A percentile compares a stretch with the other conserved stretches of the same genome.
Conservation (phyloP, 2,113 vertebrate species). For the Sitta europaea region DNA sequence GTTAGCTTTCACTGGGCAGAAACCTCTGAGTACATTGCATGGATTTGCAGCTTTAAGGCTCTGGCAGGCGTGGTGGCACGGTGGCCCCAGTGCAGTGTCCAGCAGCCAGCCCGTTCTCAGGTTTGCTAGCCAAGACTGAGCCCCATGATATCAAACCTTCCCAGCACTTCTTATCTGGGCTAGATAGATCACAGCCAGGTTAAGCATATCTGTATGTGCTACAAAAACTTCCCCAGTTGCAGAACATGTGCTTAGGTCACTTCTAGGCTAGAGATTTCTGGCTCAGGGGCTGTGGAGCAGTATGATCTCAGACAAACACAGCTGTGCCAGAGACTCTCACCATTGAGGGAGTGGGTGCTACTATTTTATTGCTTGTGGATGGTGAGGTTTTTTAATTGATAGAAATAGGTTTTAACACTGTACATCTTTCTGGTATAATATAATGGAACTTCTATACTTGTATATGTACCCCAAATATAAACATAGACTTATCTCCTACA, state of each 20-base stretch:
- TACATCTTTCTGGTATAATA: neutral
- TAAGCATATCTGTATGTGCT: neutral
- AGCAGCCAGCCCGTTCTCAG: neutral
- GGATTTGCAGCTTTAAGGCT: neutral
- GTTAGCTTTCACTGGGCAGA: neutral
- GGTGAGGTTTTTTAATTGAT: neutral
- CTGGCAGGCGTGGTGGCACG: rapidly evolving
- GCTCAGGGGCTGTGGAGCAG: neutral
- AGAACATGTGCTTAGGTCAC: neutral
- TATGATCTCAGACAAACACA: neutral
- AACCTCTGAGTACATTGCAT: neutral
- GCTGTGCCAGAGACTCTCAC: neutral
- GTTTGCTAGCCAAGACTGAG: neutral
- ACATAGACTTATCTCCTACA: neutral
- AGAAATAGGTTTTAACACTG: neutral
- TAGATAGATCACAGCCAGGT: neutral
- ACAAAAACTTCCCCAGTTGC: neutral
- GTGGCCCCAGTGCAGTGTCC: neutral
- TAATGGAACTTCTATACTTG: neutral
- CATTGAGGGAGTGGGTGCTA: rapidly evolving
- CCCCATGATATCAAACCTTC: neutral
- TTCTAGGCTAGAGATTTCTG: neutral
- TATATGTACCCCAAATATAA: neutral
- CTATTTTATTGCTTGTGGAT: neutral
- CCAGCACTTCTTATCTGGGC: neutral